A percentile compares a stretch with the other conserved stretches of the same genome.
These are phyloP conservation scores for Orchesella cincta DNA, from an alignment of 1,140 invertebrate species.

Conservation along the genomic window DNA sequence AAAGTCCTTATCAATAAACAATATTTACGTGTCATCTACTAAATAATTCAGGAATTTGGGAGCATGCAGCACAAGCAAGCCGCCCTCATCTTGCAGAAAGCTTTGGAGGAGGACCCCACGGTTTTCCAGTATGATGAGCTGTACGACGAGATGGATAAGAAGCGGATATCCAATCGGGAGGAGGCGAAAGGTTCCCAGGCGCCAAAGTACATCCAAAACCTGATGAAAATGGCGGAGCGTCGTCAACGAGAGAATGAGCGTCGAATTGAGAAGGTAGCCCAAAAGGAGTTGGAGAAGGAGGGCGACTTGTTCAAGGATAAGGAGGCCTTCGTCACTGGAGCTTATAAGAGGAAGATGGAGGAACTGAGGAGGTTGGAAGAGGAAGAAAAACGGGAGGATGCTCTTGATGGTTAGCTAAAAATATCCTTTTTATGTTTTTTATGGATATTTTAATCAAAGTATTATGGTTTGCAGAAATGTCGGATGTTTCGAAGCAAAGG, in stretches of 20 bases:
- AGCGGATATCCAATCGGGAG: slow-evolving; percentile 63
- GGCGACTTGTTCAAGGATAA: slow-evolving; percentile 88
- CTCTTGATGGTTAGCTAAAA: slow-evolving; percentile 73
- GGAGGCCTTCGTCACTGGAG: slow-evolving; percentile 89
- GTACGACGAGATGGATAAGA: slow-evolving; percentile 81
- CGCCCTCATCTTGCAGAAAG: slow-evolving; percentile 68
- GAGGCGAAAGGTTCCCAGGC: slow-evolving; percentile 56
- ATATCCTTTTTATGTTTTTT: not conserved
- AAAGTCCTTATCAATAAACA: too few species aligned
- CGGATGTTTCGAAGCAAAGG: slow-evolving; percentile 88
- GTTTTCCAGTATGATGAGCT: slow-evolving; percentile 94
- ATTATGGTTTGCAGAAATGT: slow-evolving; percentile 63
- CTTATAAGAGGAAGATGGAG: slow-evolving; percentile 89
- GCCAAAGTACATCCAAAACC: slow-evolving; percentile 81
- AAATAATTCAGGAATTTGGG: slow-evolving; percentile 25
- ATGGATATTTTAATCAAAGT: not conserved
- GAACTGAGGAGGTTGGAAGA: slow-evolving; percentile 82
- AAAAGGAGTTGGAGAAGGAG: slow-evolving; percentile 85
- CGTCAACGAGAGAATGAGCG: slow-evolving; percentile 86
- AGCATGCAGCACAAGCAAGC: slow-evolving; percentile 59
- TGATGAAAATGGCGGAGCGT: slow-evolving; percentile 80
- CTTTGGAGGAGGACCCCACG: slow-evolving; percentile 82
- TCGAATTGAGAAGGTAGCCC: slow-evolving; percentile 80
- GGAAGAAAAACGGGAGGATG: slow-evolving; percentile 76
- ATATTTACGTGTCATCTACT: too few species aligned